Conservation (phyloP, 2,797 vertebrate genomes). For the Aratinga solstitialis region DNA sequence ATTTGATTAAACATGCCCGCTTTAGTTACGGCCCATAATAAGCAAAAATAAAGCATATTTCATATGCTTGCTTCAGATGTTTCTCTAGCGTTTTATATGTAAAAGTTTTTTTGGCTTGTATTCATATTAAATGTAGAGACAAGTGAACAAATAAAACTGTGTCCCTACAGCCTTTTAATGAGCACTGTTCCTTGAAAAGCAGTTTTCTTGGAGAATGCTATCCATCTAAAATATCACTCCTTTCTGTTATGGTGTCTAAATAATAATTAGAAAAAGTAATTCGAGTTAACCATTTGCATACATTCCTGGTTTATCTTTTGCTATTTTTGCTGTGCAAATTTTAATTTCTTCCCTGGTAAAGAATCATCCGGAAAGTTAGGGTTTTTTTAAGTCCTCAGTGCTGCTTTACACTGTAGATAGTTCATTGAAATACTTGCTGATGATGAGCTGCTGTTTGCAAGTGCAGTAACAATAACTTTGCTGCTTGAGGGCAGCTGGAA, state of each 20-base stretch:
- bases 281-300: neutral
- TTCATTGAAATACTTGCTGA: neutral
- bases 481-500: neutral
- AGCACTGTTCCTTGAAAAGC: neutral
- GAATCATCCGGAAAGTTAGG: neutral
- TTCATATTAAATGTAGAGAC: constrained; percentile 44
- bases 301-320: neutral
- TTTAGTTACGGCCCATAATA: neutral
- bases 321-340: constrained; percentile 55
- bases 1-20: neutral
- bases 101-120: constrained; percentile 20
- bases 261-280: neutral
- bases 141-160: constrained; percentile 43
- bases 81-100: constrained; percentile 1
- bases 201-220: neutral
- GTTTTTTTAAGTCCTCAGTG: neutral
- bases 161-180: neutral
- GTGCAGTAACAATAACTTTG: neutral
- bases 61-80: neutral
- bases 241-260: neutral
- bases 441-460: neutral
- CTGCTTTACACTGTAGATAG: neutral
- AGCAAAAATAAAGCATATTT: constrained; percentile 1
- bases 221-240: neutral
- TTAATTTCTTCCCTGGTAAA: constrained; percentile 40